phyloP scores from a whole-genome alignment of 2,888 invertebrate genomes.

The Lasius platythorax region DNA sequence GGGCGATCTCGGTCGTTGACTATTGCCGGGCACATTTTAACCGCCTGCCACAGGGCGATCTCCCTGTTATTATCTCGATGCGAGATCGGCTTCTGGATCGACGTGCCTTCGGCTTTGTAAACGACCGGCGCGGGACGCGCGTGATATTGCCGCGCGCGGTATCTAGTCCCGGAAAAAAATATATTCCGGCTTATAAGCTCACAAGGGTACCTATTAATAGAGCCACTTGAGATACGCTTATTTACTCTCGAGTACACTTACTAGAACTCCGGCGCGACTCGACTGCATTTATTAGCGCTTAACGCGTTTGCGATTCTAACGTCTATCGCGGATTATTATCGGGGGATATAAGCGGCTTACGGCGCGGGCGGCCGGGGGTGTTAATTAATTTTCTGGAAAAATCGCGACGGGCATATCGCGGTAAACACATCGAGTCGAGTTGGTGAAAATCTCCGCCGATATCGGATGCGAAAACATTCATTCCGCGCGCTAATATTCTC shows the following conservation, averaged over 20 bases:
- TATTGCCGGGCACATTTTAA: constrained; percentile 46
- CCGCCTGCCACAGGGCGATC: constrained; percentile 64
- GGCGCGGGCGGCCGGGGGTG: constrained; percentile 55
- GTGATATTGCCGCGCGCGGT: constrained; percentile 59
- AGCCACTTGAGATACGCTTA: constrained; percentile 75
- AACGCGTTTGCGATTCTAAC: constrained; percentile 58
- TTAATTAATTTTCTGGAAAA: constrained; percentile 71
- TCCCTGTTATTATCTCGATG: constrained; percentile 70
- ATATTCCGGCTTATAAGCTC: constrained; percentile 74
- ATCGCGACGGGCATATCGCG: constrained; percentile 13
- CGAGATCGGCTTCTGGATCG: constrained; percentile 75
- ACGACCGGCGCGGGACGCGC: constrained; percentile 48
- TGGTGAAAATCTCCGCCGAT: constrained; percentile 39
- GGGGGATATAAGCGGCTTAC: constrained; percentile 65
- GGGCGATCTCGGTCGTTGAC: constrained; percentile 65
- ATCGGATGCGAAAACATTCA: constrained; percentile 48
- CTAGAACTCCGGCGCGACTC: constrained; percentile 59
- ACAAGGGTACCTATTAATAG: constrained; percentile 77
- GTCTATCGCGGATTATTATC: constrained; percentile 61
- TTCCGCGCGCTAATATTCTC: constrained; percentile 14
- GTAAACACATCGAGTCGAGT: constrained; percentile 68
- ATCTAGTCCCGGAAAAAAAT: constrained; percentile 74
- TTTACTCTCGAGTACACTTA: constrained; percentile 68
- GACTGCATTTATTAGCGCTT: constrained; percentile 70
- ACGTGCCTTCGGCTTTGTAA: constrained; percentile 63